Base-by-base conservation (phyloP, 2,113 vertebrate species). In the Pithys albifrons region DNA sequence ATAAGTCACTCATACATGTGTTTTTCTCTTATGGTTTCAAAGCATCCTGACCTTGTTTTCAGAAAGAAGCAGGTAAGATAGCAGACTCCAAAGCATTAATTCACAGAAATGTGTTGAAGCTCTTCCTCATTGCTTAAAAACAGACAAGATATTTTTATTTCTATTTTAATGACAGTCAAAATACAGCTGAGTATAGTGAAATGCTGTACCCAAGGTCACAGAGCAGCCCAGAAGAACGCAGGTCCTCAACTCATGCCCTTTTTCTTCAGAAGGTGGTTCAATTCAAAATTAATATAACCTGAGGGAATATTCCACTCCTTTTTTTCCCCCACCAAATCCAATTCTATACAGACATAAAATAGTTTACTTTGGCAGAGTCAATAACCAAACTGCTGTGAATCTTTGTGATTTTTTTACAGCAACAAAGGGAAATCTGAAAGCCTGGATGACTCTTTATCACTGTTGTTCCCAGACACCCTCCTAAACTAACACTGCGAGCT, bases 401-500 rank as follows among this genome's bases (percentile, higher is more conserved):
- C 8, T 71, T 43, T 16, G 18, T 4, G 14, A 19, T 64, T 71
- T 82, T 85, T 77, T n/a, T 10, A 41, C 33, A 52, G 48, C 0
- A 7, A 61, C 57, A 79, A 85, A 85, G 66, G n/a, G 65, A 91
- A 67, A 33, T 51, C 65, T 55, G 66, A 74, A 85, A 71, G 74
- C 58, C 43, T 12, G 52, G 81, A 76, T 35, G 49, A 41, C 14
- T 90, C 66, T 59, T 41, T 45, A 57, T 72, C 15, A 3, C 25
- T 17, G 77, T 67, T 81, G 58, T 70, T 92, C 54, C 43, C 83
- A 79, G 66, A 13, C 71, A 35, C 35, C 25, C 33, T 78, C 45
- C 74, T 33, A 2, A 78, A 75, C 28, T 15, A 67, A 46, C 5
- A 0, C 4, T 25, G 51, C 0, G 1, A 70, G 74, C 7, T 48